Percentiles rank a stretch among this genome's conserved stretches.
These are phyloP conservation scores for Zenarchopterus dispar DNA, from an alignment of 2,797 vertebrate genomes.

Conservation along the genomic window DNA sequence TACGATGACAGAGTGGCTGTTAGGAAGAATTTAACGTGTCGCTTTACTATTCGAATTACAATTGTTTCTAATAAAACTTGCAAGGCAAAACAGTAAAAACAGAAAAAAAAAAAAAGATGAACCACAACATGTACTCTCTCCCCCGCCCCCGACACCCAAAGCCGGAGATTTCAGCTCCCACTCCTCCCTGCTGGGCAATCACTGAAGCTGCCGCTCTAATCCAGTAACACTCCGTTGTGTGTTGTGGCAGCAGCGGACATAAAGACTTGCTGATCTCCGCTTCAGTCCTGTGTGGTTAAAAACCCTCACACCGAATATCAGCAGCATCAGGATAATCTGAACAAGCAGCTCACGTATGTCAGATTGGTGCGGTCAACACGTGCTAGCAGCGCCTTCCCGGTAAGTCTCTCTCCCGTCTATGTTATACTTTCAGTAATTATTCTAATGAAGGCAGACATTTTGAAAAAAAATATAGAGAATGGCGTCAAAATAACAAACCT, in stretches of 20 bases:
- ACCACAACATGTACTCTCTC: neutral
- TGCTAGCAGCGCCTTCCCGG: constrained; percentile 17
- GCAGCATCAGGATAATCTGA: neutral
- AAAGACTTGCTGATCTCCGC: constrained; percentile 14
- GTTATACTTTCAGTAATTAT: neutral
- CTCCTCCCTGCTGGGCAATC: constrained; percentile 20
- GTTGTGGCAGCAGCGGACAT: constrained; percentile 35
- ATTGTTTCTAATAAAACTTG: no score
- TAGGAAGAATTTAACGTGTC: constrained; percentile 1
- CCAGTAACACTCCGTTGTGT: constrained; percentile 40
- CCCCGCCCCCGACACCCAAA: constrained; percentile 2
- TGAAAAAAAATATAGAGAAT: no score
- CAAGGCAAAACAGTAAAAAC: neutral
- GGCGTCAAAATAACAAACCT: no score
- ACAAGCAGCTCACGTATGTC: neutral
- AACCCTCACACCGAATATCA: constrained; percentile 7
- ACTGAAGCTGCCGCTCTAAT: constrained; percentile 50
- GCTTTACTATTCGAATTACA: neutral
- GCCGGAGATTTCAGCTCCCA: constrained; percentile 24
- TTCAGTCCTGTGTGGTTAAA: constrained; percentile 11
- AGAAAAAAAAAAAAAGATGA: neutral
- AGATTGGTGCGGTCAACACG: constrained; percentile 3
- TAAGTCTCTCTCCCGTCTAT: constrained; percentile 26
- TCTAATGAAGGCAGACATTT: neutral
- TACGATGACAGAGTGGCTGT: neutral